Percentiles rank a stretch among this genome's conserved stretches.
phyloP scores from a whole-genome alignment of 2,888 invertebrate genomes.

The Hemithea aestivaria region DNA sequence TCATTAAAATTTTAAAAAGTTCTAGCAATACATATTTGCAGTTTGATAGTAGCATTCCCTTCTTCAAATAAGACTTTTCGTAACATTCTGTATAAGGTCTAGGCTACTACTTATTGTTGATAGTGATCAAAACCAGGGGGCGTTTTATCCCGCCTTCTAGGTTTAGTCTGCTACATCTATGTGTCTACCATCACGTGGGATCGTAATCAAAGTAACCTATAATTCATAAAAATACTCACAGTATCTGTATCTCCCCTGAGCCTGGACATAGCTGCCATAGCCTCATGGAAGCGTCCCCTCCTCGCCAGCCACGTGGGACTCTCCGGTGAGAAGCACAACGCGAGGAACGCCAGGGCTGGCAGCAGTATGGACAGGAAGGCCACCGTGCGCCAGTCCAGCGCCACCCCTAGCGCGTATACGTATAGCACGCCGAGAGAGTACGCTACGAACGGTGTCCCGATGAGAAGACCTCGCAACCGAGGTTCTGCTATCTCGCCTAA shows the following conservation, averaged over 20 bases:
- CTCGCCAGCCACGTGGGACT: constrained; percentile 87
- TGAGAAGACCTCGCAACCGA: constrained; percentile 82
- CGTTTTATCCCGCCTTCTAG: too few species aligned
- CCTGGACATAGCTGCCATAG: constrained; percentile 79
- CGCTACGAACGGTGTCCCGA: constrained; percentile 85
- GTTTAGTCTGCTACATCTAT: too few species aligned
- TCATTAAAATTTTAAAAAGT: too few species aligned
- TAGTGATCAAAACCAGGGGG: too few species aligned
- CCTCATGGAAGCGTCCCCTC: constrained; percentile 76
- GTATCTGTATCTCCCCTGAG: constrained; percentile 79
- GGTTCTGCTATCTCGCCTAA: constrained; percentile 88
- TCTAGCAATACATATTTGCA: too few species aligned
- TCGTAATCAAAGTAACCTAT: too few species aligned
- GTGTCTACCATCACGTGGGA: too few species aligned
- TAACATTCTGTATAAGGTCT: too few species aligned
- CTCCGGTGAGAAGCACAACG: constrained; percentile 84
- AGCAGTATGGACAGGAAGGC: constrained; percentile 81
- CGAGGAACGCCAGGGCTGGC: constrained; percentile 79
- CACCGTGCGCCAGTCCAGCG: constrained; percentile 84
- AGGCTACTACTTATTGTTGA: too few species aligned
- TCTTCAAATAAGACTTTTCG: too few species aligned
- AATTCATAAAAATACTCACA: constrained; percentile 56
- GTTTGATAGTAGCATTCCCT: too few species aligned
- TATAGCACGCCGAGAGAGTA: constrained; percentile 87
- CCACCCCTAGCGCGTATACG: constrained; percentile 84